Evolutionary conservation across 2,113 vertebrate genomes (phyloP).

Genomic region (Zootoca vivipara): DNA sequence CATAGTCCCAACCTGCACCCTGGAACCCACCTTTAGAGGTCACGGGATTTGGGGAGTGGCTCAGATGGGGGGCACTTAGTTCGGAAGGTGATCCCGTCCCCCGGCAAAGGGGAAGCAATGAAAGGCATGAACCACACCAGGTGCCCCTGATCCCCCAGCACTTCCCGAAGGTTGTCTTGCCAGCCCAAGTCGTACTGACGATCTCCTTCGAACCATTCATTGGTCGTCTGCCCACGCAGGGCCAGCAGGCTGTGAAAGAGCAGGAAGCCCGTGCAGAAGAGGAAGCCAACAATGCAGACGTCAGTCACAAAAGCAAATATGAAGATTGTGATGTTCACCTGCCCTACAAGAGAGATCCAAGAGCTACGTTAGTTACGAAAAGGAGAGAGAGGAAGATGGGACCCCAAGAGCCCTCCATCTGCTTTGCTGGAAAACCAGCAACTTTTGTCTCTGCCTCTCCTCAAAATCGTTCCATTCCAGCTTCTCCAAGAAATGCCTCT

Average conservation of each 20-base stretch:
- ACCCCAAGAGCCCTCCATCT: no score
- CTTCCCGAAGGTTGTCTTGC: constrained; percentile 76
- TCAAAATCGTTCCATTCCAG: no score
- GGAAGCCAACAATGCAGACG: constrained; percentile 85
- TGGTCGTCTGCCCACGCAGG: constrained; percentile 86
- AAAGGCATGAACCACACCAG: constrained; percentile 87
- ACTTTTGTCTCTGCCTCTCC: no score
- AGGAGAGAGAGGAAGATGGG: no score
- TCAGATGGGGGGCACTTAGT: constrained; percentile 36
- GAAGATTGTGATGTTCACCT: constrained; percentile 62
- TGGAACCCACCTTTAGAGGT: constrained; percentile 1
- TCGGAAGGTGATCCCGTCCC: constrained; percentile 85
- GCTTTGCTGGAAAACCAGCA: no score
- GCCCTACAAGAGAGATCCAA: background rate
- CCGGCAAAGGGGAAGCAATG: constrained; percentile 81
- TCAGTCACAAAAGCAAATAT: constrained; percentile 88
- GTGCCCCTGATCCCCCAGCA: constrained; percentile 83
- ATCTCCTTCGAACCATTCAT: constrained; percentile 86
- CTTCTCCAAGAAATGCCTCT: no score
- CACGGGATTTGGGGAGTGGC: background rate
- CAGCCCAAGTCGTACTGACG: constrained; percentile 80
- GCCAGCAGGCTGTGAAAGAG: constrained; percentile 86
- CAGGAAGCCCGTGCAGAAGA: constrained; percentile 86
- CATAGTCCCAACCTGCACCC: background rate
- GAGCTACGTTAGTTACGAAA: background rate